A percentile compares a stretch with the other conserved stretches of the same genome.
phyloP scores from a whole-genome alignment of 2,113 vertebrate genomes.

The Aplodontia rufa region DNA sequence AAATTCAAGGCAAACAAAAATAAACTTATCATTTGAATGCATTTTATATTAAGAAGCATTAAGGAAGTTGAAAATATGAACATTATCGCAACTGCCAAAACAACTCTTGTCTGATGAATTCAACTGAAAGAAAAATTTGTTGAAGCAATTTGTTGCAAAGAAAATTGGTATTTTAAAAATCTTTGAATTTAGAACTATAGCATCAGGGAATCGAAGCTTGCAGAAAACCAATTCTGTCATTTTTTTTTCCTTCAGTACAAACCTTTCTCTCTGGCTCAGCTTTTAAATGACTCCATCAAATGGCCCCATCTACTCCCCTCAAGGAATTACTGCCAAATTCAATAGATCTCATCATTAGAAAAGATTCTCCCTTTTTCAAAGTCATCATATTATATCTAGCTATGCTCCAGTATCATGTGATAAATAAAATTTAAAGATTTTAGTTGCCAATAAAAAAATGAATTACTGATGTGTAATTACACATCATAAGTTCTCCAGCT shows the following conservation, averaged over 20 bases:
- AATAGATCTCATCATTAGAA: conserved; percentile 48
- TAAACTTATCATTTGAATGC: not conserved
- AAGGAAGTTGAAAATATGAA: not conserved
- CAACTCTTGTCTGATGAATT: not conserved
- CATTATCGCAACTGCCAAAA: not conserved
- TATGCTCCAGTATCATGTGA: not conserved
- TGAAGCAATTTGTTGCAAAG: not conserved
- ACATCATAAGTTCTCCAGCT: not conserved
- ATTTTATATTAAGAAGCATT: not conserved
- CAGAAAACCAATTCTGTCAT: not conserved
- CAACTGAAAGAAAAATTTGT: not conserved
- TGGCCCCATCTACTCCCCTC: not conserved
- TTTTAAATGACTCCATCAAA: conserved; percentile 59
- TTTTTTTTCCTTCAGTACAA: not conserved
- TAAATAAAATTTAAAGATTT: conserved; percentile 41
- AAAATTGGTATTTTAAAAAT: not conserved
- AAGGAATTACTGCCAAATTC: conserved; percentile 50
- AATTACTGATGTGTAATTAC: not conserved
- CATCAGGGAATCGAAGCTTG: not conserved
- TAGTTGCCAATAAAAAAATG: conserved; percentile 41
- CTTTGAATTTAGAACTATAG: not conserved
- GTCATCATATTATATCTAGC: not conserved
- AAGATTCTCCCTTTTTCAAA: conserved; percentile 50
- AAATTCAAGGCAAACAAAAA: not conserved
- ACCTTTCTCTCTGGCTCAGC: conserved; percentile 16